Evolutionary conservation across 1,140 invertebrate genomes (phyloP), one percentile per base, ranked within the genome.

Genomic region (Drosophila micromelanica): DNA sequence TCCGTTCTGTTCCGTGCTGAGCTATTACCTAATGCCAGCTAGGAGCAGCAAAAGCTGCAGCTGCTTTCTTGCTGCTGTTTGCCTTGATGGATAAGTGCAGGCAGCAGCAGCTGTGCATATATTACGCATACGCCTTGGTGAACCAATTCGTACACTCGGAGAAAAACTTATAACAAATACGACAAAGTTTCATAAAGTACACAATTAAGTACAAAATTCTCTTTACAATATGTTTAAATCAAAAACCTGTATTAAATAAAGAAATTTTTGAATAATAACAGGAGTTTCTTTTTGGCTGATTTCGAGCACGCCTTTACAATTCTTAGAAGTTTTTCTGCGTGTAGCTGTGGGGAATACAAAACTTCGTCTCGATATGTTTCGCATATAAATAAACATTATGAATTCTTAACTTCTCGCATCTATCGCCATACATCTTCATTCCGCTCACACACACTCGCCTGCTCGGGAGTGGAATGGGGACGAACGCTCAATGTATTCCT

Each of bases 381-480:
- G 85, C 84, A 89, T 89, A 89, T 89, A 89, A 89, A 89, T 89
- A 89, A 89, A 89, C 84, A 89, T 89, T 89, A 89, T 89, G 84
- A 89, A 89, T 89, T 89, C 84, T 89, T 89, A 89, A 89, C 86
- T 89, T 89, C 80, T 85, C 70, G 84, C 75, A 73, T 67, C 84
- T 78, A 71, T 71, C 57, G 78, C 69, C 76, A 89, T 89, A 89
- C 85, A 89, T 89, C 84, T 89, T 89, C 84, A 90, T 89, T 89
- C 79, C 49, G 49, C 64, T 42, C 81, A 72, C 74, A 80, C 62
- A 35, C 11, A 15, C 12, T n/a, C 12, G 12, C 32, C 15, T 5
- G 37, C 3, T n/a, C 8, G 27, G 13, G 37, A 9, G 51, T 3
- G 9, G 11, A 27, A 27, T 30, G 35, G 12, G 43, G 60, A 64